phyloP scores from a whole-genome alignment of 2,888 invertebrate genomes.

The Torymus aiolomorphi region DNA sequence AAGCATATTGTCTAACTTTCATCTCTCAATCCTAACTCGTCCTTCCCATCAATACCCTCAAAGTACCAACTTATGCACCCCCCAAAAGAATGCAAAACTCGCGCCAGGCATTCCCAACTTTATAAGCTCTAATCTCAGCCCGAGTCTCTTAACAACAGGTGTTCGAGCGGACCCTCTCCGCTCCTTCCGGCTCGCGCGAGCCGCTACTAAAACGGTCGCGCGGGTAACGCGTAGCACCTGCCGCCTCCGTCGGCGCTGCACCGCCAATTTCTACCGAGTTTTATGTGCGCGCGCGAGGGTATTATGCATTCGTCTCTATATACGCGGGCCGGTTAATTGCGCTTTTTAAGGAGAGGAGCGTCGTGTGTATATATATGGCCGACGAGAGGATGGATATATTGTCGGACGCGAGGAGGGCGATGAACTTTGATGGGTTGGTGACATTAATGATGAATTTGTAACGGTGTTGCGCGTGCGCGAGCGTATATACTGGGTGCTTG shows the following conservation, averaged over 20 bases:
- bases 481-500: too few species aligned
- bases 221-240: conserved; percentile 54
- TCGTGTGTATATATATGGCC: neutral
- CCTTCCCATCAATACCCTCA: too few species aligned
- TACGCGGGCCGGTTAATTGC: too few species aligned
- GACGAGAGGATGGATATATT: neutral
- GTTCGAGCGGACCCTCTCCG: conserved; percentile 11
- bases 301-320: neutral
- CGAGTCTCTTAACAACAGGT: conserved; percentile 24
- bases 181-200: conserved; percentile 3
- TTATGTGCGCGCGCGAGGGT: conserved; percentile 2
- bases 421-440: conserved; percentile 31
- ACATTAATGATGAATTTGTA: conserved; percentile 27
- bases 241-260: conserved; percentile 7
- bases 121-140: too few species aligned
- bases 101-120: too few species aligned
- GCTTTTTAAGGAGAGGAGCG: too few species aligned
- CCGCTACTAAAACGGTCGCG: conserved; percentile 11
- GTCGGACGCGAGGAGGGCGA: conserved; percentile 2
- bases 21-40: too few species aligned
- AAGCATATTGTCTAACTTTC: too few species aligned
- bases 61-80: too few species aligned
- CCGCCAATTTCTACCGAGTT: conserved; percentile 25
- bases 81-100: too few species aligned
- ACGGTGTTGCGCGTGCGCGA: conserved; percentile 12